Conservation (phyloP, 30 jellyfish, hydroid and myxozoan genomes). For the Aurelia aurita region DNA sequence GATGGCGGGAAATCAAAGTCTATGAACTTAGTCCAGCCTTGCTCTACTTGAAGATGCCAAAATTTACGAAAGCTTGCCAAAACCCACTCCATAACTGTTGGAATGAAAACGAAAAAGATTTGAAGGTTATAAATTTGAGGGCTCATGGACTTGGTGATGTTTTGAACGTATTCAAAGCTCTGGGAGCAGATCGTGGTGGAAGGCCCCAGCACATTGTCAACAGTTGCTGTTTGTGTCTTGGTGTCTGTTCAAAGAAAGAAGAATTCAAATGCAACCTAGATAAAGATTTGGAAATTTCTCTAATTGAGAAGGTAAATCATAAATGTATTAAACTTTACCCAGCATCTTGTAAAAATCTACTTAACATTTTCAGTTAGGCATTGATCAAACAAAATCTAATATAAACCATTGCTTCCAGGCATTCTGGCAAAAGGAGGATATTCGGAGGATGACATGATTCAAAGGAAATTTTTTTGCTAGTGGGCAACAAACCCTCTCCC, state of each 20-base stretch:
- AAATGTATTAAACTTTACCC: too few relatives aligned
- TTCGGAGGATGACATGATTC: too few relatives aligned
- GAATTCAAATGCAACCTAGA: neutral
- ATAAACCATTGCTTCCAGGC: too few relatives aligned
- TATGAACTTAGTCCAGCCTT: too few relatives aligned
- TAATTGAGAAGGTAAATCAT: too few relatives aligned
- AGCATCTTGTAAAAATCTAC: too few relatives aligned
- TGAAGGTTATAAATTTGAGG: slow-evolving; percentile 17
- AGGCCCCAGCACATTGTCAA: neutral
- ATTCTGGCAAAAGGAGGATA: too few relatives aligned
- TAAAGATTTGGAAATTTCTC: neutral
- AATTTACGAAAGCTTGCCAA: slow-evolving; percentile 5
- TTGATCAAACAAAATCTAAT: too few relatives aligned
- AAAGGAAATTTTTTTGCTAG: too few relatives aligned
- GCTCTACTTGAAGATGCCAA: neutral
- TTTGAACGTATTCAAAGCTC: slow-evolving; percentile 15
- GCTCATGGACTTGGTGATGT: slow-evolving; percentile 43
- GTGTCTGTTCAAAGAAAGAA: neutral
- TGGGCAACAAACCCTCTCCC: too few relatives aligned
- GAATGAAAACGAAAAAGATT: slow-evolving; percentile 9
- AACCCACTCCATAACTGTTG: slow-evolving; percentile 15
- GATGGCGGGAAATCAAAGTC: too few relatives aligned
- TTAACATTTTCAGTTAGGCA: too few relatives aligned
- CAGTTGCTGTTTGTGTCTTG: slow-evolving; percentile 13
- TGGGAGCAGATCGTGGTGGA: slow-evolving; percentile 14